Evolutionary conservation across 2,797 vertebrate species (phyloP).

Genomic region (Erethizon dorsatum): DNA sequence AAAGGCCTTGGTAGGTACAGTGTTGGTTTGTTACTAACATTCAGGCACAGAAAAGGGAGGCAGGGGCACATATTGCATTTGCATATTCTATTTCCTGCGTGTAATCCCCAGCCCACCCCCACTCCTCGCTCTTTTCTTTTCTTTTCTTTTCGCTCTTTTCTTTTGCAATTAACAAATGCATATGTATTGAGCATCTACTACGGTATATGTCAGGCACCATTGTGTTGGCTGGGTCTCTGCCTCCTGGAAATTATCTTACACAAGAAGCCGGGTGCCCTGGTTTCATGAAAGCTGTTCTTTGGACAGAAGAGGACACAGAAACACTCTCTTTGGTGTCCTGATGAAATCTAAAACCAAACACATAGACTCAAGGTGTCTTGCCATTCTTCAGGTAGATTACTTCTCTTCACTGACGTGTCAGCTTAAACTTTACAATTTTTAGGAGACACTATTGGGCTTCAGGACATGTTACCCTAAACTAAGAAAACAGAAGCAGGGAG

Average conservation of each 20-base stretch:
- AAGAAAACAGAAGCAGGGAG: background rate
- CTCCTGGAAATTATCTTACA: background rate
- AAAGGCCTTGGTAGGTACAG: background rate
- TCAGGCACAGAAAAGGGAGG: background rate
- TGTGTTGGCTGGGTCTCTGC: background rate
- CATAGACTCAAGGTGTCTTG: background rate
- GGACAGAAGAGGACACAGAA: background rate
- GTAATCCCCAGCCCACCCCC: background rate
- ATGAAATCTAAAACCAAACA: slow-evolving; percentile 39
- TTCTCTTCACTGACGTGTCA: background rate
- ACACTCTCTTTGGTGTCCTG: slow-evolving; percentile 46
- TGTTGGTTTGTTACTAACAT: background rate
- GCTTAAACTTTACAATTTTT: background rate
- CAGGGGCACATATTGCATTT: background rate
- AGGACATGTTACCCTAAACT: background rate
- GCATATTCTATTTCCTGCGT: background rate
- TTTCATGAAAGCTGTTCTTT: background rate
- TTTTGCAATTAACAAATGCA: background rate
- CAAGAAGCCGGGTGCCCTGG: background rate
- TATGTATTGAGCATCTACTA: background rate
- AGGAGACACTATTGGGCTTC: background rate
- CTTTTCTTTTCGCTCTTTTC: background rate
- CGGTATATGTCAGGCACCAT: background rate
- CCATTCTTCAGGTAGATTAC: background rate
- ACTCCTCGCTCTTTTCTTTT: background rate